phyloP scores from a whole-genome alignment of 2,797 vertebrate genomes.

The Macroramphosus scolopax region DNA sequence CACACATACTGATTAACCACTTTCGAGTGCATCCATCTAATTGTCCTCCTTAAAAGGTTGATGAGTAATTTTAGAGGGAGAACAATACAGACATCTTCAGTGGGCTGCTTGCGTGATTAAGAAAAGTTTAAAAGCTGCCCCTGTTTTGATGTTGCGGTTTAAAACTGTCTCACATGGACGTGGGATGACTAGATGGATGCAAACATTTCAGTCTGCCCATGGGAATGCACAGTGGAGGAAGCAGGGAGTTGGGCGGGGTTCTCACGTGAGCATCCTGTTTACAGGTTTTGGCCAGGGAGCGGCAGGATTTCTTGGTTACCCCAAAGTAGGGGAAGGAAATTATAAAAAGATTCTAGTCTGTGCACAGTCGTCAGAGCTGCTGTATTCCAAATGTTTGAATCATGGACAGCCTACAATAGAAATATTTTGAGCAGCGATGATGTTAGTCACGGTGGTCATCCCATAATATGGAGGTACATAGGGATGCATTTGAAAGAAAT shows the following conservation, averaged over 20 bases:
- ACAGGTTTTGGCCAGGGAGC: slow-evolving; percentile 33
- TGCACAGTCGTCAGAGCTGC: slow-evolving; percentile 1
- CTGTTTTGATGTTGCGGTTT: slow-evolving; percentile 23
- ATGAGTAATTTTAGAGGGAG: slow-evolving; percentile 23
- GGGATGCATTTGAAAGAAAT: slow-evolving; percentile 45
- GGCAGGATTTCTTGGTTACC: slow-evolving; percentile 24
- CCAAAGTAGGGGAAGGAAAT: slow-evolving; percentile 25
- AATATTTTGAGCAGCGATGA: slow-evolving; percentile 41
- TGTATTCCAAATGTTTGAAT: slow-evolving; percentile 36
- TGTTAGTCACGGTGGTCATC: slow-evolving; percentile 56
- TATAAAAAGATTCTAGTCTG: slow-evolving; percentile 10
- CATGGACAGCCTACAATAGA: slow-evolving; percentile 34
- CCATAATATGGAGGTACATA: slow-evolving; percentile 34
- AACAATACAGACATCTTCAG: slow-evolving; percentile 43
- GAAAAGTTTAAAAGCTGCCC: slow-evolving; percentile 33
- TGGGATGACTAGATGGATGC: slow-evolving; percentile 31
- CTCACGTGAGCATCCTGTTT: slow-evolving; percentile 69
- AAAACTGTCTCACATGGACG: slow-evolving; percentile 38
- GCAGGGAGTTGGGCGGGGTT: slow-evolving; percentile 47
- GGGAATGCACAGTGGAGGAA: slow-evolving; percentile 50
- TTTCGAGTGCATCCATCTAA: slow-evolving; percentile 50
- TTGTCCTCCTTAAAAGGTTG: slow-evolving; percentile 20
- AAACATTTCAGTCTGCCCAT: slow-evolving; percentile 21
- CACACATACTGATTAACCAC: slow-evolving; percentile 58
- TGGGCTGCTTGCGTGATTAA: slow-evolving; percentile 43